Evolutionary conservation across 2,797 vertebrate species (phyloP).

Genomic region (Poecilia gillii): DNA sequence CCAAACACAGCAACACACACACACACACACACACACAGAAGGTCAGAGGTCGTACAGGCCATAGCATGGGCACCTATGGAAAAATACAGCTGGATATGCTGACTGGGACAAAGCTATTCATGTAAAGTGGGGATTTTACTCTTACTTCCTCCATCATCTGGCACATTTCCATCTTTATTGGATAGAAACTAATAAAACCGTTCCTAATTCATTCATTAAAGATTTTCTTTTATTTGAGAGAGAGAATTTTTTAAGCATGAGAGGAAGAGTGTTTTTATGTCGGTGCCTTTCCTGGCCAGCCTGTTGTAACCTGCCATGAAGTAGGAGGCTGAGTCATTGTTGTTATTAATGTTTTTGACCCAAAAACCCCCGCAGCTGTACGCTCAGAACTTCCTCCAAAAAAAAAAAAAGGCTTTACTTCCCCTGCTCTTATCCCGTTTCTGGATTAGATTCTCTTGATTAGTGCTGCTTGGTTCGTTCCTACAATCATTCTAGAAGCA

Average conservation of each 20-base stretch:
- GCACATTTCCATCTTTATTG: background rate
- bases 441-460: background rate
- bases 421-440: conserved; percentile 3
- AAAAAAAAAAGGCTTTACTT: background rate
- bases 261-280: conserved; percentile 5
- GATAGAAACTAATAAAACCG: background rate
- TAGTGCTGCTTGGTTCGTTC: background rate
- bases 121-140: background rate
- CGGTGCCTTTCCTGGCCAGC: conserved; percentile 6
- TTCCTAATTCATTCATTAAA: background rate
- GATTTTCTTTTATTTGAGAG: background rate
- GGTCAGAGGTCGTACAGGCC: background rate
- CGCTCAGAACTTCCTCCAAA: background rate
- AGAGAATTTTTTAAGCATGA: background rate
- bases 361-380: conserved; percentile 25
- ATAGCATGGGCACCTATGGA: background rate
- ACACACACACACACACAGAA: background rate
- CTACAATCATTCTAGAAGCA: background rate
- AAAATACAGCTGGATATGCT: background rate
- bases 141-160: background rate
- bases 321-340: background rate
- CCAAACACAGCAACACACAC: background rate
- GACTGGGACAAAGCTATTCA: too few relatives aligned
- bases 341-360: conserved; percentile 26
- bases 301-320: conserved; percentile 55